A percentile compares a stretch with the other conserved stretches of the same genome.
These are phyloP conservation scores for Apostichopus leukothele DNA, from an alignment of 53 echinoderm and acorn worm genomes.

Conservation along the genomic window DNA sequence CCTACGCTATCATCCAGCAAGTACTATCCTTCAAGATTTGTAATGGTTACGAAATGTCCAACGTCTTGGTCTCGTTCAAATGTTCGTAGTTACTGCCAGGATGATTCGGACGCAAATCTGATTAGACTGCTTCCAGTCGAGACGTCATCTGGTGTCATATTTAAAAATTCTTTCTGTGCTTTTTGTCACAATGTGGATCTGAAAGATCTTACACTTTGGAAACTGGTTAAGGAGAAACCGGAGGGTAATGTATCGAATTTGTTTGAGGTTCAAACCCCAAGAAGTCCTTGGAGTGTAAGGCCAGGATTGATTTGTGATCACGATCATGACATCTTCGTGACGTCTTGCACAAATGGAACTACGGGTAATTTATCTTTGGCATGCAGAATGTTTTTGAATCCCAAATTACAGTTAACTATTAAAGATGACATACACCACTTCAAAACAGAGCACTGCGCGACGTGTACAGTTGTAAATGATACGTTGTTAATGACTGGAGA, in stretches of 20 bases:
- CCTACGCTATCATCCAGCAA: not conserved
- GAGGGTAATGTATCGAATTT: not conserved
- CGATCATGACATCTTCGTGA: not conserved
- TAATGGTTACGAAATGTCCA: conserved; percentile 2
- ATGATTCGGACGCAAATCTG: not conserved
- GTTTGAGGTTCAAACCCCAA: not conserved
- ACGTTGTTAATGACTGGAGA: not conserved
- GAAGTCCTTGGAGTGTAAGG: conserved; percentile 20
- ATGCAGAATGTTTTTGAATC: not conserved
- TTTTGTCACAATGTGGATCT: not conserved
- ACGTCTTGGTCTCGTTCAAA: not conserved
- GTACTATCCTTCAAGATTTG: not conserved
- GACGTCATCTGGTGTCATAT: not conserved
- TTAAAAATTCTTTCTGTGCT: conserved; percentile 25
- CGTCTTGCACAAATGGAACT: not conserved
- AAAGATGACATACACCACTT: not conserved
- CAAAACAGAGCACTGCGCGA: not conserved
- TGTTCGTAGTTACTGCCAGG: not conserved
- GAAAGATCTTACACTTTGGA: conserved; percentile 18
- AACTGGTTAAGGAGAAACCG: not conserved
- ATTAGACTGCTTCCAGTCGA: not conserved
- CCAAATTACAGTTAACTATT: not conserved
- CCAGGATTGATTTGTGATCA: not conserved
- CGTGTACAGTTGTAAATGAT: not conserved
- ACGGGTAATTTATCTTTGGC: not conserved